Base-by-base conservation (phyloP, 2,797 vertebrate genomes). In the Rhinella marina region DNA sequence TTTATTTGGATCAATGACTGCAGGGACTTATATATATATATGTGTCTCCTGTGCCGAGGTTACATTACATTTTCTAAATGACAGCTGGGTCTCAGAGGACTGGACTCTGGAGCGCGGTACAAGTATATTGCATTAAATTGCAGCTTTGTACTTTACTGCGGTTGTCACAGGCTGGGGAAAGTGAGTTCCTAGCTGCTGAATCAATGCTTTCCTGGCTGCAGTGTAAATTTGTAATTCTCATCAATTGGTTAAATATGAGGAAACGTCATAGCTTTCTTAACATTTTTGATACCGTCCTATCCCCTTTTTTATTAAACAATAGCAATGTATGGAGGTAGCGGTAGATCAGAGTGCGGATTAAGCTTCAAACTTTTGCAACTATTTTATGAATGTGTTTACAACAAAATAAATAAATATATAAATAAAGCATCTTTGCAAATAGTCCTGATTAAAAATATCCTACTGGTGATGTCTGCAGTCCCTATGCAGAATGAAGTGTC, bases 1-100 rank as follows among this genome's bases (percentile, higher is more conserved):
- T 50, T 61, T 56, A 84, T 50, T 50, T 76, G 75, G 54, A 84
- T 84, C 32, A 84, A 84, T 72, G 66, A 57, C 82, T 61, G 70
- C 27, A 32, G 56, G 13, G n/a, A 57, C 25, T 32, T 41, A 7
- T 61, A 64, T 64, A 81, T 64, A 81, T 64, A 81, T 50, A 64
- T 29, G 41, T 50, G 57, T 84, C 27, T 25, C 59, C 59, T 48
- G 29, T 76, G 70, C 82, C 50, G 82, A 75, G 82, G 13, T 56
- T 75, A 56, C 29, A 75, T 56, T 84, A 84, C 57, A 76, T 62
- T 76, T 57, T 56, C 72, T 32, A 16, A 41, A 84, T 62, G 83
- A 85, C 56, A 76, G 62, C 76, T 85, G 70, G 32, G 21, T 62
- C 83, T 62, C 57, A 2, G 61, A 50, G 72, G 57, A 61, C 62